Evolutionary conservation across 2,888 invertebrate species (phyloP), one percentile per base, ranked within the genome.

Genomic region (Cyclophora punctaria): DNA sequence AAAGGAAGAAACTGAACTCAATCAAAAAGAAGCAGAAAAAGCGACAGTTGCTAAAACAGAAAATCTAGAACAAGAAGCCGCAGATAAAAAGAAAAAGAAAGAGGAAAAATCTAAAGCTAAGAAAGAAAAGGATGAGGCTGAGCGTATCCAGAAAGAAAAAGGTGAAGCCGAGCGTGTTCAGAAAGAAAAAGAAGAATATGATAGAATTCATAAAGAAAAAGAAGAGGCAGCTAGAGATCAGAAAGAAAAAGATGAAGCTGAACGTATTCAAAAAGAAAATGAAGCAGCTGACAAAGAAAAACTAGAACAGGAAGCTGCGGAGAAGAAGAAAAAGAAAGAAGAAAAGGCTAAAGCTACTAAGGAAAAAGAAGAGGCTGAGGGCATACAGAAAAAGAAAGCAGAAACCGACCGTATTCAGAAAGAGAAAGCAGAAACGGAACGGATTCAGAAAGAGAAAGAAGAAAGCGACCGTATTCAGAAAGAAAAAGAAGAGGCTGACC

Each of bases 71-170:
- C 45, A 51, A 45, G 51, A 50, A 7, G 41, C 45, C 33, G 43
- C 34, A n/a, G 41, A 4, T 37, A 45, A 53, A 52, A 47, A 37
- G 40, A 44, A 55, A 48, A 40, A 48, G 35, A 20, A 20, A 20
- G 48, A 51, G 53, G 37, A 1, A 20, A 6, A 52, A 41, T 46
- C 50, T 48, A 56, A 33, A 56, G 55, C 51, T 57, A 63, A 46
- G 41, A 57, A 35, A 20, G 49, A 3, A 50, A 54, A 50, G 57
- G 46, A 56, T 37, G 34, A 44, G 43, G 35, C 41, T 5, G 33
- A 7, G 3, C 33, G 7, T 7, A 7, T 7, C 5, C 41, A 48
- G 41, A 44, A 44, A 47, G 50, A 47, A 46, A 48, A 43, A 55
- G 41, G 34, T 48, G 7, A 3, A 20, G n/a, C 42, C 33, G 44